Evolutionary conservation across 2,888 invertebrate species (phyloP).

Genomic region (Biston betularia): DNA sequence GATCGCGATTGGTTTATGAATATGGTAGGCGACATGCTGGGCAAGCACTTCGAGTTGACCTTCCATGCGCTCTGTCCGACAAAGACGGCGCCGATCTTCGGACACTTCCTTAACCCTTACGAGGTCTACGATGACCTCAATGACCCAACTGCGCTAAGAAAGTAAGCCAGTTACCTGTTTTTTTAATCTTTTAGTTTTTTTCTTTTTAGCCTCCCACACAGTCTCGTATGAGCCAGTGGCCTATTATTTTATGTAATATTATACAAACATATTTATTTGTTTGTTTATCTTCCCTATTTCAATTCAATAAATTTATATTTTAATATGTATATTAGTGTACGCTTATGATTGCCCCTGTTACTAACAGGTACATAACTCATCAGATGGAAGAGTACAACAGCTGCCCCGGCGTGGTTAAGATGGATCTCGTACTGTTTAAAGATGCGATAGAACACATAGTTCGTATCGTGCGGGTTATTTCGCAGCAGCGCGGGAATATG

Average conservation of each 20-base stretch:
- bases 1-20: slow-evolving; percentile 92
- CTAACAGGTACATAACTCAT: slow-evolving; percentile 76
- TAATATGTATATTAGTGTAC: too few species aligned
- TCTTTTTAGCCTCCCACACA: not conserved
- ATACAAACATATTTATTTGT: too few species aligned
- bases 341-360: too few species aligned
- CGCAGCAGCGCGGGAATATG: slow-evolving; percentile 94
- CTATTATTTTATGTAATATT: too few species aligned
- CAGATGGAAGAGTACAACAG: slow-evolving; percentile 93
- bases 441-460: slow-evolving; percentile 95
- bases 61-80: slow-evolving; percentile 92
- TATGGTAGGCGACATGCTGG: slow-evolving; percentile 90
- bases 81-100: slow-evolving; percentile 90
- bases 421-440: slow-evolving; percentile 94
- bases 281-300: too few species aligned
- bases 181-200: not conserved
- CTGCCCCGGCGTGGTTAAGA: slow-evolving; percentile 90
- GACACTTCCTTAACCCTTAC: slow-evolving; percentile 92
- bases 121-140: slow-evolving; percentile 93
- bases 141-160: slow-evolving; percentile 83
- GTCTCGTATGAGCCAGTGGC: not conserved
- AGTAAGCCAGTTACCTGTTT: slow-evolving; percentile 52
- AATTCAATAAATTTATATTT: too few species aligned
- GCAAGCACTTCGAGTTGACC: slow-evolving; percentile 92
- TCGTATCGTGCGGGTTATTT: slow-evolving; percentile 93